Evolutionary conservation across 2,113 vertebrate genomes (phyloP).

Genomic region (Hydrochoerus hydrochaeris): DNA sequence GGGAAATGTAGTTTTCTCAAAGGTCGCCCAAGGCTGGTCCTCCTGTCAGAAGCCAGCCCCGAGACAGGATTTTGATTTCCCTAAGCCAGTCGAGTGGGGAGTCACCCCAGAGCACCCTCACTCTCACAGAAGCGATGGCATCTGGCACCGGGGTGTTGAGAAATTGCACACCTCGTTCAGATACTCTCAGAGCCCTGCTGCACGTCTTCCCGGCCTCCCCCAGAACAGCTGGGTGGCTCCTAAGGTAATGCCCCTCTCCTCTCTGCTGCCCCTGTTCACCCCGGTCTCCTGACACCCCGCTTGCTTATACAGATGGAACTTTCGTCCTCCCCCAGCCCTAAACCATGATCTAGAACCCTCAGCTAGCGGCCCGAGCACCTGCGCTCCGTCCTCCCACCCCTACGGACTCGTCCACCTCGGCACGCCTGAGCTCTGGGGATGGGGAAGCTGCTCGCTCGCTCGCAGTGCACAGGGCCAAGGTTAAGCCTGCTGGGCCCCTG

Average conservation of each 20-base stretch:
- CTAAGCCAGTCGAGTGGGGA: constrained; percentile 80
- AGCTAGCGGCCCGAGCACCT: constrained; percentile 64
- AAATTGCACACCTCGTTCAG: not conserved
- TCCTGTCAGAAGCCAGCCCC: not conserved
- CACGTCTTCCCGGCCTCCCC: not conserved
- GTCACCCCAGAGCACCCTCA: constrained; percentile 72
- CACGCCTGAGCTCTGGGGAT: constrained; percentile 51
- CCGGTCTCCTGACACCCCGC: constrained; percentile 6
- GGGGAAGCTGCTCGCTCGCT: constrained; percentile 69
- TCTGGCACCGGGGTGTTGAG: not conserved
- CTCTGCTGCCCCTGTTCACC: not conserved
- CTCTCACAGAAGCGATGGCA: constrained; percentile 72
- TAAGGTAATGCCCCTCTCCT: not conserved
- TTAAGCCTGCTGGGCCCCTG: constrained; percentile 36
- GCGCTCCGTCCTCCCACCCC: constrained; percentile 71
- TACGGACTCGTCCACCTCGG: constrained; percentile 71
- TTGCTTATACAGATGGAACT: constrained; percentile 45
- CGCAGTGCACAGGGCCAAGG: constrained; percentile 53
- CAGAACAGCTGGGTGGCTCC: not conserved
- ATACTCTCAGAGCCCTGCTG: not conserved
- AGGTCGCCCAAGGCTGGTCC: not conserved
- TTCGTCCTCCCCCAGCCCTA: constrained; percentile 62
- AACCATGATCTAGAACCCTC: constrained; percentile 61
- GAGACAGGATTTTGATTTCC: constrained; percentile 76
- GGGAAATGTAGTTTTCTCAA: not conserved